Base-by-base conservation (phyloP, 1,140 invertebrate species). In the Papilio xuthus region DNA sequence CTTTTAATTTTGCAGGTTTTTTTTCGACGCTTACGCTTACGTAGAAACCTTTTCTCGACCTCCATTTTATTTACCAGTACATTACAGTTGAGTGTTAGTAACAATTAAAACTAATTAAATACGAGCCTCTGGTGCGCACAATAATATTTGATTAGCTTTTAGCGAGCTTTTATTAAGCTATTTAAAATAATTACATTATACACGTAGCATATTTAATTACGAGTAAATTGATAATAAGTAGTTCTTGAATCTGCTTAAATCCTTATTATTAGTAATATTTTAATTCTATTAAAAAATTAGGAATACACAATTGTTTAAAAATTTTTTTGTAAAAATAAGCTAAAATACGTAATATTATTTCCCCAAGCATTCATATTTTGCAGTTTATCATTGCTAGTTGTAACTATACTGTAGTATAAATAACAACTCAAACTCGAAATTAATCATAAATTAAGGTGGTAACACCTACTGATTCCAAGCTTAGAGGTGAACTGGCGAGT, bases 1-100 rank as follows among this genome's bases (percentile, higher is more conserved):
- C 50, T 42, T 76, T 76, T 76, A 76, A 60, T 76, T 76, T 76
- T 47, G 72, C 71, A 73, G 37, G 26, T 76, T 76, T 76, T 76
- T 76, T 44, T 76, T 60, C 53, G 18, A 60, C 73, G 53, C 41
- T 28, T 23, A 53, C 74, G 53, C 74, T 75, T 63, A 63, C 74
- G 53, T 41, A 18, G 26, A 41, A 60, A 76, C 50, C 74, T 76
- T 76, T 76, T 23, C 74, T 41, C 53, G 74, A 60, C 74, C 37
- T 28, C 71, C 41, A 73, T 73, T 67, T 73, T 26, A 73, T 73
- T 50, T 41, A 60, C 63, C 72, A 60, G 74, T 76, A 41, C 32
- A 73, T 47, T 73, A 73, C 42, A 44, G 71, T 47, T 26, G 71
- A 44, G 23, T 47, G 71, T 73, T 60, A 76, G 28, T 42, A 76